Conservation (phyloP, 2,888 invertebrate genomes). For the Pilophorus perplexus region DNA sequence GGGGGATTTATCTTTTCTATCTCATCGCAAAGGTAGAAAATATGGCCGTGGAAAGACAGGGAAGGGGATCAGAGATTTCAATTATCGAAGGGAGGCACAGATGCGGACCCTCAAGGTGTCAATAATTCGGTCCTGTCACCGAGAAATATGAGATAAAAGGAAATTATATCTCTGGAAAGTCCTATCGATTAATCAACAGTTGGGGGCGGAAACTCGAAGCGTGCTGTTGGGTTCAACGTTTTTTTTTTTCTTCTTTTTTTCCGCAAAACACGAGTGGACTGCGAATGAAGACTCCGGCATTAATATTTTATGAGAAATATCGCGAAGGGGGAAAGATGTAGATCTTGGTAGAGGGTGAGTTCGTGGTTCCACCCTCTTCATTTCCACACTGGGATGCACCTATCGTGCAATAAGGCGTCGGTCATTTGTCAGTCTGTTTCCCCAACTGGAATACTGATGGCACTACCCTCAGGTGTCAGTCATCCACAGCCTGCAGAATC, state of each 20-base stretch:
- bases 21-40: too few relatives aligned
- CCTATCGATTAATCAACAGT: slow-evolving; percentile 26
- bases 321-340: not conserved
- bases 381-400: slow-evolving; percentile 11
- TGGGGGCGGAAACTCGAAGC: too few relatives aligned
- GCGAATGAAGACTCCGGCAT: slow-evolving; percentile 21
- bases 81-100: slow-evolving; percentile 20
- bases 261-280: not conserved
- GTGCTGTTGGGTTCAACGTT: too few relatives aligned
- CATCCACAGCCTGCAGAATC: not conserved
- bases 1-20: too few relatives aligned
- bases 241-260: slow-evolving; percentile 18
- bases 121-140: slow-evolving; percentile 23
- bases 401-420: slow-evolving; percentile 32
- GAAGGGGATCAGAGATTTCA: slow-evolving; percentile 19
- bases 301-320: slow-evolving; percentile 36
- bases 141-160: slow-evolving; percentile 11
- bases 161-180: slow-evolving; percentile 3
- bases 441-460: slow-evolving; percentile 20
- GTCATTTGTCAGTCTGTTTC: slow-evolving; percentile 30
- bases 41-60: too few relatives aligned
- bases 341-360: not conserved
- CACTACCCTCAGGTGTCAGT: slow-evolving; percentile 23
- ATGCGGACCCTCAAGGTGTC: slow-evolving; percentile 17
- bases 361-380: too few relatives aligned